Evolutionary conservation across 2,797 vertebrate genomes (phyloP).

Genomic region (Neosalanx taihuensis): DNA sequence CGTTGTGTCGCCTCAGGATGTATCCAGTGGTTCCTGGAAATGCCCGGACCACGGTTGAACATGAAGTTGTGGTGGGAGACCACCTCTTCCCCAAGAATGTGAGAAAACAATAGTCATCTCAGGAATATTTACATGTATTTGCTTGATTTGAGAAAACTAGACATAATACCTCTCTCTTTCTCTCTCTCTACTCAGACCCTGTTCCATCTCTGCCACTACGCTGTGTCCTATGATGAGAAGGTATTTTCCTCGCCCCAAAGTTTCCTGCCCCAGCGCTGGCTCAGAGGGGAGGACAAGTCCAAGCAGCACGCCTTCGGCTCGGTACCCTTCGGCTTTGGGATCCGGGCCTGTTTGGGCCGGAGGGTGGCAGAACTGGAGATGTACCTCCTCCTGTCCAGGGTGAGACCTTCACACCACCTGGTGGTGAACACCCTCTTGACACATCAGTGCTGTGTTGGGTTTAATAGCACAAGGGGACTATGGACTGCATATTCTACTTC

Average conservation of each 20-base stretch:
- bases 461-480: not conserved
- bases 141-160: too few relatives aligned
- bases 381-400: constrained; percentile 73
- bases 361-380: constrained; percentile 81
- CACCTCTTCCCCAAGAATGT: constrained; percentile 75
- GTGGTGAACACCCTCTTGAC: not conserved
- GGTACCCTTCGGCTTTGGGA: constrained; percentile 78
- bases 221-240: constrained; percentile 69
- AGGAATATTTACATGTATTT: not conserved
- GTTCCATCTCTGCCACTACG: constrained; percentile 81
- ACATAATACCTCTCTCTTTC: not conserved
- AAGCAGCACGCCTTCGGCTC: constrained; percentile 75
- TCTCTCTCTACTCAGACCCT: constrained; percentile 63
- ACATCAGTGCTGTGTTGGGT: not conserved
- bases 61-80: constrained; percentile 70
- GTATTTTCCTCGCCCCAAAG: constrained; percentile 60
- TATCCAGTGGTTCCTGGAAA: constrained; percentile 80
- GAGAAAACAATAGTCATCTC: constrained; percentile 27
- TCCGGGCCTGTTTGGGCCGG: constrained; percentile 75
- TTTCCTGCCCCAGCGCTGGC: constrained; percentile 75
- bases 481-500: not conserved
- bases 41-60: constrained; percentile 64
- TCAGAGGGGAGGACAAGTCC: constrained; percentile 55
- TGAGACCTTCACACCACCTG: constrained; percentile 41
- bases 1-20: constrained; percentile 53